Evolutionary conservation across 2,113 vertebrate species (phyloP), one percentile per base, ranked within the genome.

Genomic region (Etheostoma spectabile): DNA sequence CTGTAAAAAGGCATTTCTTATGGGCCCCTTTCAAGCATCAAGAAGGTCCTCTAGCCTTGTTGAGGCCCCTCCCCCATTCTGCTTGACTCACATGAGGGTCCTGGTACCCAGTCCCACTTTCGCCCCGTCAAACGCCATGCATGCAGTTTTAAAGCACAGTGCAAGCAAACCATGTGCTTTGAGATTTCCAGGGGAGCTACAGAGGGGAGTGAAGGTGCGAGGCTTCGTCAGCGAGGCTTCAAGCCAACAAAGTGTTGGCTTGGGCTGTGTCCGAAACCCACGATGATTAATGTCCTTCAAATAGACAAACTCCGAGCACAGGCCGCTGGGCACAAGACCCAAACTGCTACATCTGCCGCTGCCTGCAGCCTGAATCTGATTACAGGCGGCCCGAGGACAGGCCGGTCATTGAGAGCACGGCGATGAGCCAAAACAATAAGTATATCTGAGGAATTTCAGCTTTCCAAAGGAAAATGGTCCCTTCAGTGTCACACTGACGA

Each of bases 391-490:
- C 93, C 6, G 90, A 91, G 94, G 94, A 96, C 95, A 96, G 93
- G 89, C 92, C 89, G 92, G 91, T 95, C 94, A 95, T 95, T 95
- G 91, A 95, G 93, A 95, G 93, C 91, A 88, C 91, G 86, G 91
- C 92, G 94, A 95, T 94, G 94, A 93, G 94, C 94, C n/a, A n/a
- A 95, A 93, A 96, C 95, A 96, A 96, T 95, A 94, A 92, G 92
- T 95, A 96, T 96, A 96, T 96, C 95, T 94, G 89, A 94, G 94
- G 95, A 95, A 95, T 95, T 95, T 94, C 94, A 93, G 95, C 93
- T 95, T 95, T 95, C 92, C 93, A 95, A 95, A 95, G 91, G 94
- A 95, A 95, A 96, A 95, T 93, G 93, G 91, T 94, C 93, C 93
- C 88, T 95, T 96, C 94, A 95, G 95, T 95, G 93, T 96, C 93